phyloP scores from a whole-genome alignment of 2,888 invertebrate species.

The Agonum fuliginosum region DNA sequence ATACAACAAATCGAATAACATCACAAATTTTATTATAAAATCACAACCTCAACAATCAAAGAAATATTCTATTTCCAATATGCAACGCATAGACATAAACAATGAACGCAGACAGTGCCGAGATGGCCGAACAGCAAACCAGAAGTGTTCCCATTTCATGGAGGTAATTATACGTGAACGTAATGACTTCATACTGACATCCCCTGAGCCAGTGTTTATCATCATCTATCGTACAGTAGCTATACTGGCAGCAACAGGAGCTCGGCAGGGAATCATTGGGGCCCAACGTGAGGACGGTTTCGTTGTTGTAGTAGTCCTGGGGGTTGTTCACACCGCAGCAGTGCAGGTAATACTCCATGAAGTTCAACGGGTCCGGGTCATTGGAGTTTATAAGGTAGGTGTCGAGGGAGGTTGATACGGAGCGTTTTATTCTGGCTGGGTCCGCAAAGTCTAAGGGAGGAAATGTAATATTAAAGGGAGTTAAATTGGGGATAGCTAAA shows the following conservation, averaged over 20 bases:
- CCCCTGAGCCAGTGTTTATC: neutral
- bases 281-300: neutral
- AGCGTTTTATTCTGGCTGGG: neutral
- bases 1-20: no score
- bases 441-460: neutral
- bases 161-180: neutral
- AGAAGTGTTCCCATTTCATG: conserved; percentile 3
- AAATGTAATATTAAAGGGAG: neutral
- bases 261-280: neutral
- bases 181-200: neutral
- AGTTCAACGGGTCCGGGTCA: neutral
- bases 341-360: neutral
- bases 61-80: neutral
- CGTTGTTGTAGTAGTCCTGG: neutral
- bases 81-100: conserved; percentile 26
- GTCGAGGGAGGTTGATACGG: neutral
- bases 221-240: neutral
- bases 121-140: neutral
- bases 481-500: no score
- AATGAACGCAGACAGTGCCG: conserved; percentile 5
- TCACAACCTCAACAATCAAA: neutral
- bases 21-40: neutral
- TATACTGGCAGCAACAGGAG: neutral
- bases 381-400: neutral
- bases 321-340: conserved; percentile 18